A percentile compares a stretch with the other conserved stretches of the same genome.
These are phyloP conservation scores for Ciconia nigra DNA, from an alignment of 2,797 vertebrate genomes.

Conservation along the genomic window DNA sequence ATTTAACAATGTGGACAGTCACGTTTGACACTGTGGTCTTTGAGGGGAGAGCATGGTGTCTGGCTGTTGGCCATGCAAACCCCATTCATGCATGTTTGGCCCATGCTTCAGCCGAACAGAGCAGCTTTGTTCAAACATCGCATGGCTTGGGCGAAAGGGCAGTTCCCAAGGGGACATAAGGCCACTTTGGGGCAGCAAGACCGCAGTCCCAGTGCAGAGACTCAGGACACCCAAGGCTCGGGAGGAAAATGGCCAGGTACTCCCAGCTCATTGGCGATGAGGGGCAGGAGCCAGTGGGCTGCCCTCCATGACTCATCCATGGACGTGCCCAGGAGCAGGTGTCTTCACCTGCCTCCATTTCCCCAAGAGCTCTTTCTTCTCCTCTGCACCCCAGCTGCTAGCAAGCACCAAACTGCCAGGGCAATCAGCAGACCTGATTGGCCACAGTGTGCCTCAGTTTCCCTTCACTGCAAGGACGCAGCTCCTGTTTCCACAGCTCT, in stretches of 20 bases:
- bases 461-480: not conserved
- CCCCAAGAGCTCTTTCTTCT: not conserved
- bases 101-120: not conserved
- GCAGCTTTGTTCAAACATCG: not conserved
- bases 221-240: not conserved
- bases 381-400: not conserved
- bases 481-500: not conserved
- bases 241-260: not conserved
- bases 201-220: not conserved
- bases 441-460: not conserved
- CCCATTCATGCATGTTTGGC: fast-evolving
- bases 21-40: fast-evolving
- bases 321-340: not conserved
- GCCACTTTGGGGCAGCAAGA: not conserved
- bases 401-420: fast-evolving
- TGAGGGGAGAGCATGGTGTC: not conserved
- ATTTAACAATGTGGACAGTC: not conserved
- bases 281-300: not conserved
- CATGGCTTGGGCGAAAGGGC: fast-evolving
- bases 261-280: not conserved
- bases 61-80: not conserved
- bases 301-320: not conserved
- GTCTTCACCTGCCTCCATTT: not conserved
- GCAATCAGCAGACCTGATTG: fast-evolving
- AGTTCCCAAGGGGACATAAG: not conserved